phyloP scores from a whole-genome alignment of 2,797 vertebrate species.

The Pipistrellus kuhlii region DNA sequence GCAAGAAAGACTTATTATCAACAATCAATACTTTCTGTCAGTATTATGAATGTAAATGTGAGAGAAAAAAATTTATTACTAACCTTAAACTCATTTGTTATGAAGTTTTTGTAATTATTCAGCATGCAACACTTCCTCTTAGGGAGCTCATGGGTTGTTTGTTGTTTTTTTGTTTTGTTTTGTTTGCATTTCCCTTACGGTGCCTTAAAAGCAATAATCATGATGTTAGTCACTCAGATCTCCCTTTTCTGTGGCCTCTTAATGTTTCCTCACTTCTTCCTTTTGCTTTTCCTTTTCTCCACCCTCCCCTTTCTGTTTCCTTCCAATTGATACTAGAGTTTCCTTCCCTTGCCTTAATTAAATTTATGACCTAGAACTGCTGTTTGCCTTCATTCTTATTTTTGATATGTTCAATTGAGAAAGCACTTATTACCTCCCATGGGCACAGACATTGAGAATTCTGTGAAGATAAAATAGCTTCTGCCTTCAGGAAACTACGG shows the following conservation, averaged over 20 bases:
- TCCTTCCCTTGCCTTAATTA: slow-evolving; percentile 13
- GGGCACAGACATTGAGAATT: background rate
- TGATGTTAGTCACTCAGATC: background rate
- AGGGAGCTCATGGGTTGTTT: background rate
- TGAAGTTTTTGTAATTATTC: slow-evolving; percentile 47
- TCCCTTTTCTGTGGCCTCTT: slow-evolving; percentile 40
- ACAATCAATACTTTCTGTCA: slow-evolving; percentile 52
- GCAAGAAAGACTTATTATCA: slow-evolving; percentile 16
- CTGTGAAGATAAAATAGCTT: background rate
- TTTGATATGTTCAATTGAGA: slow-evolving; percentile 55
- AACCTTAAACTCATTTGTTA: slow-evolving; percentile 23
- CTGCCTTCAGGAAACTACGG: background rate
- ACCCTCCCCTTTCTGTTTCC: background rate
- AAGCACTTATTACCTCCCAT: slow-evolving; percentile 16
- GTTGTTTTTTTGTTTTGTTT: background rate
- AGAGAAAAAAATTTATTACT: background rate
- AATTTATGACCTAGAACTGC: slow-evolving; percentile 50
- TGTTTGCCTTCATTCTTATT: slow-evolving; percentile 55
- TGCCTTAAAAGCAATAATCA: background rate
- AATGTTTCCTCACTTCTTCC: slow-evolving; percentile 2
- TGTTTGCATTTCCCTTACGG: background rate
- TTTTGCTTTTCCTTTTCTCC: slow-evolving; percentile 23
- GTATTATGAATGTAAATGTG: slow-evolving; percentile 25
- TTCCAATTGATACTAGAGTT: slow-evolving; percentile 47
- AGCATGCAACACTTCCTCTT: background rate